Percentiles rank a stretch among this genome's conserved stretches.
Evolutionary conservation across 2,797 vertebrate genomes (phyloP).

Genomic region (Oreochromis mossambicus): DNA sequence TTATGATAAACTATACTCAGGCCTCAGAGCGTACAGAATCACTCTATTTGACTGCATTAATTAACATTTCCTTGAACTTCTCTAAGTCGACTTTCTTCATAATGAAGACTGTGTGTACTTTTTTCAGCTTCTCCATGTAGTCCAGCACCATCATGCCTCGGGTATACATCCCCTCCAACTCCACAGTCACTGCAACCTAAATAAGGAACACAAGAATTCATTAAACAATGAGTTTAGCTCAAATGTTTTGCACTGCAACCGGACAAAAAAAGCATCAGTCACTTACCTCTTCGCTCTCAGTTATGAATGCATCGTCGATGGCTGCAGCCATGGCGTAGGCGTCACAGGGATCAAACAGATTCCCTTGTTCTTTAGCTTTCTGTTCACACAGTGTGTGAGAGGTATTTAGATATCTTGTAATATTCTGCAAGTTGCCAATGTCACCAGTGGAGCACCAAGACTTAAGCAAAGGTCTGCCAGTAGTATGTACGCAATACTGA

Average conservation of each 20-base stretch:
- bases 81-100: constrained; percentile 67
- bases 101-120: constrained; percentile 57
- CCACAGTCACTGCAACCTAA: constrained; percentile 63
- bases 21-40: accelerated
- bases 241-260: neutral
- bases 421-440: accelerated
- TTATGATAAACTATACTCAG: neutral
- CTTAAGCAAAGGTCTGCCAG: neutral
- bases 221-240: neutral
- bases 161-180: constrained; percentile 60
- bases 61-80: constrained; percentile 65
- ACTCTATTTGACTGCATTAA: constrained; percentile 49
- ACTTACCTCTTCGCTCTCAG: constrained; percentile 28
- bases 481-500: neutral
- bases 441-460: neutral
- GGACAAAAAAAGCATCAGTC: neutral
- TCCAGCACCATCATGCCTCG: constrained; percentile 77
- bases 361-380: neutral
- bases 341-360: constrained; percentile 74
- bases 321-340: constrained; percentile 74
- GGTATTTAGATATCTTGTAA: neutral
- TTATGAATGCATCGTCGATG: constrained; percentile 54
- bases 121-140: constrained; percentile 50
- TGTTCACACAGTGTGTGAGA: neutral
- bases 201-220: neutral